Base-by-base conservation (phyloP, 2,888 invertebrate genomes). In the Oscheius myriophilus region DNA sequence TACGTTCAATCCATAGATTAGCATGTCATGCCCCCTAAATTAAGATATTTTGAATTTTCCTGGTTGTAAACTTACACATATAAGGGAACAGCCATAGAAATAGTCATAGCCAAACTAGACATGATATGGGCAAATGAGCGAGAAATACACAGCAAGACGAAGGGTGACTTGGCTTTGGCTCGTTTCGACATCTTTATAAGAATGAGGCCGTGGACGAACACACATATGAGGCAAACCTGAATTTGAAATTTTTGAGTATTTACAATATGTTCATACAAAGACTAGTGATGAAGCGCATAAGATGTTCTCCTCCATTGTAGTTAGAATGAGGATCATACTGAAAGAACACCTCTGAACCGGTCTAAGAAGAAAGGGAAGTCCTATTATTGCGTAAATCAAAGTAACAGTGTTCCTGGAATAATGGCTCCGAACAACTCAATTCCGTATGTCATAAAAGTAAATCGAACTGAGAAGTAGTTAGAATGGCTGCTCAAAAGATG, bases 31-130 rank as follows among this genome's bases (percentile, higher is more conserved):
- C 14, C 43, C 43, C 2, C 58, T 58, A 23, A 25, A 43, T 7
- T 1, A 23, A 4, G 25, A 12, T 53, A 16, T 18, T 18, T 2
- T n/a, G 16, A 26, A 14, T n/a, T 55, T 57, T 6, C 18, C 18
- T 42, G n/a, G 23, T 11, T 14, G 26, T 33, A 1, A 21, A 11
- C 45, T 57, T 49, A 49, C 61, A 18, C 25, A 21, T 49, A 49
- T 12, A 61, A 39, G 14, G 61, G 61, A 46, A 61, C 61, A 61
- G 49, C 25, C 49, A 61, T 61, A 9, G 61, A 61, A 46, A 61
- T 18, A 2, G 46, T 61, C 61, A 61, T 61, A 9, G 61, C 46
- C n/a, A 59, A 6, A 25, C 59, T 59, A 1, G 59, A 59, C 11
- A 59, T 11, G 11, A 25, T 46, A 16, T 59, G 59, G 12, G 59